phyloP scores from a whole-genome alignment of 1,140 invertebrate species.

The Caerostris darwini region DNA sequence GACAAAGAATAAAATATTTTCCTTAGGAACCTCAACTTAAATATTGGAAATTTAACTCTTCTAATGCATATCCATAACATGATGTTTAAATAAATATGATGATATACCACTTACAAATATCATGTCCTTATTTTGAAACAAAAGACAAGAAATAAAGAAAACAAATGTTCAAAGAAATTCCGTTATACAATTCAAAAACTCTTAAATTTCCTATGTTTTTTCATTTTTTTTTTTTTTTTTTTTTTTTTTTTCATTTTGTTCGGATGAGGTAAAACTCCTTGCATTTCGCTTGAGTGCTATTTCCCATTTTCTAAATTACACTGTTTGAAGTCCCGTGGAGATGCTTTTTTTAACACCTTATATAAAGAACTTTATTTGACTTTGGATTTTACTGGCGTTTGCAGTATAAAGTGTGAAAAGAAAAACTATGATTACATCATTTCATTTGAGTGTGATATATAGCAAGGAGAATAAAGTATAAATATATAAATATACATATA shows the following conservation, averaged over 20 bases:
- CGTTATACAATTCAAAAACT: not conserved
- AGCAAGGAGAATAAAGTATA: not conserved
- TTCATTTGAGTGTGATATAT: conserved; percentile 29
- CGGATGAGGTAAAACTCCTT: not conserved
- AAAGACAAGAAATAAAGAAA: too few species aligned
- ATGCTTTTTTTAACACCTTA: not conserved
- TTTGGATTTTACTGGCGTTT: conserved; percentile 3
- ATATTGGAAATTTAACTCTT: too few species aligned
- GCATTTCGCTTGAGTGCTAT: not conserved
- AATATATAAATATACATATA: too few species aligned
- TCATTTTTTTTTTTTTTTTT: not conserved
- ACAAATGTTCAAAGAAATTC: too few species aligned
- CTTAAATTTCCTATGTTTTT: not conserved
- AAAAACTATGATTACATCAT: conserved; percentile 58
- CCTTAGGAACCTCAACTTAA: too few species aligned
- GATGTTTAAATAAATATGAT: too few species aligned
- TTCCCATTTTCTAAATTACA: conserved; percentile 47
- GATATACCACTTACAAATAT: too few species aligned
- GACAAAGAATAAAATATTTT: too few species aligned
- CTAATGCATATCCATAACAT: too few species aligned
- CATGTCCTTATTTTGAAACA: too few species aligned
- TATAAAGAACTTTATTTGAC: conserved; percentile 21
- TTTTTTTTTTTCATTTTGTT: too few species aligned
- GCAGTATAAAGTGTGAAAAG: conserved; percentile 16
- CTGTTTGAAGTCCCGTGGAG: not conserved